These are phyloP conservation scores for Sceliomorpha sp. DNA, from an alignment of 2,888 invertebrate species.

Conservation along the genomic window DNA sequence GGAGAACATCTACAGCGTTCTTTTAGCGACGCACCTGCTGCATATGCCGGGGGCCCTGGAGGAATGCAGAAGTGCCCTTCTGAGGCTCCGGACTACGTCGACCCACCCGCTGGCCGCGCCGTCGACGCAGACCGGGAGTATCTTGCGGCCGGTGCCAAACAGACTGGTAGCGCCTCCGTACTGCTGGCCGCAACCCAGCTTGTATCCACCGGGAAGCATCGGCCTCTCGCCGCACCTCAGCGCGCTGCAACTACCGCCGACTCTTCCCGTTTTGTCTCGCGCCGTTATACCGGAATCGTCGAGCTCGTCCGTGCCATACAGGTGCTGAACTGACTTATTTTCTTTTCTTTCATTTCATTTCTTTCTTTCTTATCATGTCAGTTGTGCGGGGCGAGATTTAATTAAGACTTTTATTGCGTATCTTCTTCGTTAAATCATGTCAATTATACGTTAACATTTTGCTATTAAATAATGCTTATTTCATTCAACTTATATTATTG, in stretches of 20 bases:
- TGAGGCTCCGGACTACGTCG: constrained; percentile 81
- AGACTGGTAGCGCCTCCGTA: constrained; percentile 71
- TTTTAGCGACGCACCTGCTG: constrained; percentile 86
- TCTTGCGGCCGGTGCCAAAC: constrained; percentile 76
- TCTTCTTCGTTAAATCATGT: too few species aligned
- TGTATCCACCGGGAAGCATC: constrained; percentile 62
- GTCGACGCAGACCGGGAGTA: constrained; percentile 57
- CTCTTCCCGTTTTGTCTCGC: constrained; percentile 65
- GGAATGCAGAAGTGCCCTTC: constrained; percentile 84
- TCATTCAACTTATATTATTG: too few species aligned
- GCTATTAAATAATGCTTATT: too few species aligned
- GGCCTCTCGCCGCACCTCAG: constrained; percentile 74
- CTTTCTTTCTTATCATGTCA: too few species aligned
- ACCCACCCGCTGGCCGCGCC: constrained; percentile 75
- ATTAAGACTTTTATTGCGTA: too few species aligned
- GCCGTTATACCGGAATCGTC: constrained; percentile 58
- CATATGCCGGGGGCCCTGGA: constrained; percentile 88
- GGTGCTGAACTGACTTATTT: too few species aligned
- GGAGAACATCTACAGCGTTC: constrained; percentile 87
- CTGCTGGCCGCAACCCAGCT: constrained; percentile 60
- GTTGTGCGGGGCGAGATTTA: too few species aligned
- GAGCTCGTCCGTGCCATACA: constrained; percentile 54
- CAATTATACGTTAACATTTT: too few species aligned
- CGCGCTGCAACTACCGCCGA: constrained; percentile 68
- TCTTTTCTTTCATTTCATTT: too few species aligned